Base-by-base conservation (phyloP, 2,888 invertebrate species). In the Lymantria dispar region DNA sequence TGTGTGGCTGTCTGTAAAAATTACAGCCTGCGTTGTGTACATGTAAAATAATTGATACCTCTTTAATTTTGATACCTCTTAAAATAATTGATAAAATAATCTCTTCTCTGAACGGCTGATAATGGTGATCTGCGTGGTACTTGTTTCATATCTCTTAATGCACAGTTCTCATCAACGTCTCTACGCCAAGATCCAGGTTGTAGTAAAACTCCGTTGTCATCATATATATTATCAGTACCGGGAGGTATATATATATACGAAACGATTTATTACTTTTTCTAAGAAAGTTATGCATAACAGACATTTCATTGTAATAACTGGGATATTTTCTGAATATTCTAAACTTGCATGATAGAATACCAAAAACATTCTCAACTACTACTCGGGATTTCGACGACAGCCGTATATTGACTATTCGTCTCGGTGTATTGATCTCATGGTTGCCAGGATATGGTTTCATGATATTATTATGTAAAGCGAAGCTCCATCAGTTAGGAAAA, bases 361-460 rank as follows among this genome's bases (percentile, higher is more conserved):
- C n/a, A n/a, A n/a, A n/a, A n/a, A n/a, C n/a, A n/a, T n/a, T n/a
- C n/a, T n/a, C n/a, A n/a, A n/a, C n/a, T n/a, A n/a, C n/a, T n/a
- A n/a, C n/a, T n/a, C n/a, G n/a, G n/a, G n/a, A n/a, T n/a, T n/a
- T n/a, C n/a, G n/a, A n/a, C n/a, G n/a, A n/a, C n/a, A n/a, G n/a
- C n/a, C n/a, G n/a, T n/a, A n/a, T n/a, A n/a, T n/a, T n/a, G n/a
- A n/a, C n/a, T n/a, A n/a, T n/a, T n/a, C n/a, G n/a, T n/a, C n/a
- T n/a, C n/a, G n/a, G n/a, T n/a, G n/a, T n/a, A 9, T 53, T 61
- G 12, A 50, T 10, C 0, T 56, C 47, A 57, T 69, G 65, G 12
- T 64, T 49, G 29, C 69, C 68, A 46, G 68, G 63, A 54, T 58
- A 72, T n/a, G 71, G 70, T 45, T 72, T 72, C 66, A 72, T 70